Conservation (phyloP, 2,888 invertebrate genomes). For the Tipula confusa region DNA sequence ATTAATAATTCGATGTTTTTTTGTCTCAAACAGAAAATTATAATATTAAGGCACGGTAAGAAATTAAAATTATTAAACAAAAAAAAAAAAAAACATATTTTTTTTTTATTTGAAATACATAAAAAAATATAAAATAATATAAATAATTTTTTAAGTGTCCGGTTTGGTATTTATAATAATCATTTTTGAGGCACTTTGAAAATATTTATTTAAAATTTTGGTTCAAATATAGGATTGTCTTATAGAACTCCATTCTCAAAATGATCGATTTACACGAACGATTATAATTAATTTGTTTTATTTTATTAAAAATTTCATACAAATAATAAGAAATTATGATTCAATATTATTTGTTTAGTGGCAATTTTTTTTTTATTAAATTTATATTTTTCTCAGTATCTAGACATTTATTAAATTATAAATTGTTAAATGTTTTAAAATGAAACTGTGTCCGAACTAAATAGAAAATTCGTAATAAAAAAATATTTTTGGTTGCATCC, state of each 20-base stretch:
- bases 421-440: background rate
- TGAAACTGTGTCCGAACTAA: background rate
- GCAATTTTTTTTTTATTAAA: background rate
- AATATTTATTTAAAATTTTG: background rate
- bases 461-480: background rate
- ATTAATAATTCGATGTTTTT: background rate
- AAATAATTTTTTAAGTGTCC: background rate
- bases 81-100: background rate
- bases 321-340: background rate
- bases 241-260: conserved; percentile 26
- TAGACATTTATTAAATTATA: background rate
- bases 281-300: background rate
- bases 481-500: background rate
- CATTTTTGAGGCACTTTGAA: conserved; percentile 29
- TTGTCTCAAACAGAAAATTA: background rate
- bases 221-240: background rate
- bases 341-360: background rate
- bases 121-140: background rate
- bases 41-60: conserved; percentile 29
- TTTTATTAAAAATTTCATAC: background rate
- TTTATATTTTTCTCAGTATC: background rate
- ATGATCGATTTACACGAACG: background rate
- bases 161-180: background rate
- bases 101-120: too few species aligned
- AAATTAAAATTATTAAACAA: background rate